Percentiles rank a stretch among this genome's conserved stretches.
Conservation (phyloP, 2,888 invertebrate species). For the Microplitis deprimator region DNA sequence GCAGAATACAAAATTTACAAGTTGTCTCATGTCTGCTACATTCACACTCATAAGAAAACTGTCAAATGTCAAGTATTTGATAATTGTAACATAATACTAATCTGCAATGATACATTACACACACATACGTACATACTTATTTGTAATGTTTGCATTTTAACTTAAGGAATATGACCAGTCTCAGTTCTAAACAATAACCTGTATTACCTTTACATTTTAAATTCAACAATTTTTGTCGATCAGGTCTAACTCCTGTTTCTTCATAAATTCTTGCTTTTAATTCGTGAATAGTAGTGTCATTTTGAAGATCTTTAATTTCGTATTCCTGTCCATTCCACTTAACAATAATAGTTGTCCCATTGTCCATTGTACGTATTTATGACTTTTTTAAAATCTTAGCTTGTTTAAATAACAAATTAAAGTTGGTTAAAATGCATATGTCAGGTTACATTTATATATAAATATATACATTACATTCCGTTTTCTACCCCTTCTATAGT, state of each 20-base stretch:
- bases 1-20: too few relatives aligned
- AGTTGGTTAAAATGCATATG: not conserved
- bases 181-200: not conserved
- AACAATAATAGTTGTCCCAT: slow-evolving; percentile 77
- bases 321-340: slow-evolving; percentile 97
- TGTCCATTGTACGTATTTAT: slow-evolving; percentile 39
- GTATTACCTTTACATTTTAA: slow-evolving; percentile 89
- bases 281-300: slow-evolving; percentile 85
- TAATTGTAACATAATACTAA: too few relatives aligned
- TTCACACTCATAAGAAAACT: too few relatives aligned
- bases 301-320: slow-evolving; percentile 81
- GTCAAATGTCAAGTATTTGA: too few relatives aligned
- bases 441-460: not conserved
- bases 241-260: slow-evolving; percentile 92
- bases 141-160: not conserved
- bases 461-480: not conserved
- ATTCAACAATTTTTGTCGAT: slow-evolving; percentile 93
- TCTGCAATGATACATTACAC: too few relatives aligned
- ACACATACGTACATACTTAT: not conserved
- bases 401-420: not conserved
- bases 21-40: too few relatives aligned
- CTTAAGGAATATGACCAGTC: not conserved
- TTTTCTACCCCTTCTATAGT: too few relatives aligned
- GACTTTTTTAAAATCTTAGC: not conserved
- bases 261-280: slow-evolving; percentile 89